Evolutionary conservation across 2,888 invertebrate genomes (phyloP).

Genomic region (Xylophagus ater): DNA sequence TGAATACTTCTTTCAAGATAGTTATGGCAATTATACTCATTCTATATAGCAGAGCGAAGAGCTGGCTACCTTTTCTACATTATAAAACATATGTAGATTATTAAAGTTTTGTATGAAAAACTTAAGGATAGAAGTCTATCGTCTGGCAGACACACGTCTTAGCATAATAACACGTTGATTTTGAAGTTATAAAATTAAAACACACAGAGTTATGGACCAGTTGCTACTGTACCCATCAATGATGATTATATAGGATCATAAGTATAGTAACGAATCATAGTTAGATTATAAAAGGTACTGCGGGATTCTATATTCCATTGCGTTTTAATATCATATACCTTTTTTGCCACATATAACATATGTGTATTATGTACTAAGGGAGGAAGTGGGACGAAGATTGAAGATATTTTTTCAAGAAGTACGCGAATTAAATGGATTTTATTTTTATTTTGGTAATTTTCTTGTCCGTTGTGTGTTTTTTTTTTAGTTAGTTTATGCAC

Average conservation of each 20-base stretch:
- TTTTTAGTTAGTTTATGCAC: constrained; percentile 9
- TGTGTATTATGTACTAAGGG: constrained; percentile 7
- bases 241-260: constrained; percentile 1
- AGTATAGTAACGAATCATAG: too few relatives aligned
- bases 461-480: constrained; percentile 18
- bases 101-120: too few relatives aligned
- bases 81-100: too few relatives aligned
- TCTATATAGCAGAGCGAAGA: too few relatives aligned
- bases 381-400: too few relatives aligned
- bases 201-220: constrained; percentile 22
- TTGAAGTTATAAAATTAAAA: constrained; percentile 25
- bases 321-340: constrained; percentile 1
- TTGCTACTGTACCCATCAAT: constrained; percentile 19
- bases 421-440: constrained; percentile 16
- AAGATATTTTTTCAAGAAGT: constrained; percentile 9
- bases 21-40: too few relatives aligned
- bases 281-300: too few relatives aligned
- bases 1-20: too few relatives aligned
- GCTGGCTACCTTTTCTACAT: too few relatives aligned
- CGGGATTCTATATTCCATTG: constrained; percentile 3
- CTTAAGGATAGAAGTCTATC: constrained; percentile 20
- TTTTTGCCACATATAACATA: constrained; percentile 6
- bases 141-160: constrained; percentile 26
- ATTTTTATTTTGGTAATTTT: constrained; percentile 16
- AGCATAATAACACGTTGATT: constrained; percentile 24